These are phyloP conservation scores for Zaprionus capensis DNA, from an alignment of 1,140 invertebrate species.

Conservation along the genomic window DNA sequence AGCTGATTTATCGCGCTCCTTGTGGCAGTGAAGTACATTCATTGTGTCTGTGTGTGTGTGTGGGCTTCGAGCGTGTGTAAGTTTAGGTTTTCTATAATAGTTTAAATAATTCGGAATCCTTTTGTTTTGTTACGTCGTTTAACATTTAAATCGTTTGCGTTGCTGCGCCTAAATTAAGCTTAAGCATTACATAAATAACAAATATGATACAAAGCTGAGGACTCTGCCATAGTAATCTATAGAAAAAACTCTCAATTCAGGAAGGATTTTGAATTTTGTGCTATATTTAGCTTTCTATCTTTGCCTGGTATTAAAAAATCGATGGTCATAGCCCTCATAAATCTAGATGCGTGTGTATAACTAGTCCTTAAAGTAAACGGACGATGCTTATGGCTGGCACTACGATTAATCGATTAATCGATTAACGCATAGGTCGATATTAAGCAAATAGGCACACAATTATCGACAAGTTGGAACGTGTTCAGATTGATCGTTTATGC, in stretches of 20 bases:
- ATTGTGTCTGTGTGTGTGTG: slow-evolving; percentile 3
- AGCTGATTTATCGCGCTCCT: background rate
- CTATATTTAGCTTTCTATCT: background rate
- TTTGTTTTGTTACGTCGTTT: background rate
- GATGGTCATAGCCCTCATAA: slow-evolving; percentile 17
- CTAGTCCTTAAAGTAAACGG: slow-evolving; percentile 27
- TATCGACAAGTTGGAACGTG: background rate
- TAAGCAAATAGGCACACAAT: background rate
- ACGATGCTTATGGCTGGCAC: background rate
- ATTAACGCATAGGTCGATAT: background rate
- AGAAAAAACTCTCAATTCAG: background rate
- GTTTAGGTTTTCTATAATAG: background rate
- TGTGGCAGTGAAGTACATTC: slow-evolving; percentile 35
- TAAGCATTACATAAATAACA: slow-evolving; percentile 48
- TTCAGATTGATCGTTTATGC: background rate
- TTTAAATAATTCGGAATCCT: slow-evolving; percentile 33
- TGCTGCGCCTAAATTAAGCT: slow-evolving; percentile 6
- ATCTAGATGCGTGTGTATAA: slow-evolving; percentile 14
- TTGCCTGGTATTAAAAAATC: background rate
- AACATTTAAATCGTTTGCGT: background rate
- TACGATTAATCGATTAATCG: background rate
- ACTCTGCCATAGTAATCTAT: background rate
- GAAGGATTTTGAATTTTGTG: background rate
- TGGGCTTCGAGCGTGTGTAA: slow-evolving; percentile 18
- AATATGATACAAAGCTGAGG: slow-evolving; percentile 42